Evolutionary conservation across 1,140 invertebrate species (phyloP).

Genomic region (Drosophila baimaii): DNA sequence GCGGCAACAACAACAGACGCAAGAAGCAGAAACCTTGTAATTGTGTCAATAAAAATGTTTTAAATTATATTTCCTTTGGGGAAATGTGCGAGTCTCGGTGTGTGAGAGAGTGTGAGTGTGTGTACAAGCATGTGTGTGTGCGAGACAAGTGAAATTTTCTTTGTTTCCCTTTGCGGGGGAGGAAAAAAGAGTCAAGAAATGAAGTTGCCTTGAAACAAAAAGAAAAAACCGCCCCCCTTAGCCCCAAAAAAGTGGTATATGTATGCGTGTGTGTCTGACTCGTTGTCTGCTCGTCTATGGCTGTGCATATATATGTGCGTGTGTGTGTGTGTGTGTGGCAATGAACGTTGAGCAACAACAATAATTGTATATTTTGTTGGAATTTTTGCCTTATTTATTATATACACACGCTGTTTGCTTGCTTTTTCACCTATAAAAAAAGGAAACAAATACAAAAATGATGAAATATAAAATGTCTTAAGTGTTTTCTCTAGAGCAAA

Average conservation of each 20-base stretch:
- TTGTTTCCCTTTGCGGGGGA: conserved; percentile 67
- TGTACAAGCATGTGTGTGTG: conserved; percentile 17
- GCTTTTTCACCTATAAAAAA: conserved; percentile 40
- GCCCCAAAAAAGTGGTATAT: conserved; percentile 14
- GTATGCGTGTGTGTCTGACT: conserved; percentile 48
- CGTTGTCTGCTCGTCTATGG: conserved; percentile 40
- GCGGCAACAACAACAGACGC: conserved; percentile 50
- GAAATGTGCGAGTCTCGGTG: conserved; percentile 22
- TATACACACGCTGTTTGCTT: conserved; percentile 46
- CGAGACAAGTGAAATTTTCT: conserved; percentile 79
- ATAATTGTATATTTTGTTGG: conserved; percentile 57
- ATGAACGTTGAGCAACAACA: conserved; percentile 71
- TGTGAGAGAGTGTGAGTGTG: conserved; percentile 4
- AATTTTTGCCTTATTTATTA: conserved; percentile 66
- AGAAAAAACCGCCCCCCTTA: conserved; percentile 42
- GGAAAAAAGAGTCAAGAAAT: conserved; percentile 71
- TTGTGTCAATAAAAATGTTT: conserved; percentile 79
- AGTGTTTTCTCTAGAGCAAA: conserved; percentile 33
- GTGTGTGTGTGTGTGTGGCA: conserved; percentile 59
- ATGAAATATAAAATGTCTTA: conserved; percentile 32
- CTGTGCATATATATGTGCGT: too few relatives aligned
- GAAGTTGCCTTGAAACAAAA: conserved; percentile 70
- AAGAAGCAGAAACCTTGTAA: conserved; percentile 65
- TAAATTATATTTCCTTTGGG: conserved; percentile 70
- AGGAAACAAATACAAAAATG: conserved; percentile 16